Evolutionary conservation across 1,140 invertebrate genomes (phyloP).

Genomic region (Drosophila kepulauana): DNA sequence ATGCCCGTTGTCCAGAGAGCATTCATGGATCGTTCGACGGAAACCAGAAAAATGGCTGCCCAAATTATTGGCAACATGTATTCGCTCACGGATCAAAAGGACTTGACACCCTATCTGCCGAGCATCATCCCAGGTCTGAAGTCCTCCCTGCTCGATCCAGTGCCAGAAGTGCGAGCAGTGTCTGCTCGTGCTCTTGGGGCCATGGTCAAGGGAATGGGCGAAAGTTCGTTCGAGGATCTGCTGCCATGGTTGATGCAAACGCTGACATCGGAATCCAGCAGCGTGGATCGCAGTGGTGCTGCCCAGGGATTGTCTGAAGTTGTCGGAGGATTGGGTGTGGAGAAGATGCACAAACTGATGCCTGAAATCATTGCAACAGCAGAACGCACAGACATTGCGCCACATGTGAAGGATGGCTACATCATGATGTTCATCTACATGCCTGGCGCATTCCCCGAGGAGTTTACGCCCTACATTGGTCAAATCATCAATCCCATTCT

Average conservation of each 20-base stretch:
- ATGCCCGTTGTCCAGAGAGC: constrained; percentile 99
- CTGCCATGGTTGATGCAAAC: constrained; percentile 99
- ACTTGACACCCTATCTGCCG: constrained; percentile 97
- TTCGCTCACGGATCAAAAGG: constrained; percentile 99
- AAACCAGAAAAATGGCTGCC: constrained; percentile 99
- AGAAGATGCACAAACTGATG: constrained; percentile 98
- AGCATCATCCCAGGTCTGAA: constrained; percentile 99
- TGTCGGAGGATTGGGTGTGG: constrained; percentile 97
- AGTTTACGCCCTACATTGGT: constrained; percentile 98
- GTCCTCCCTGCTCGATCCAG: constrained; percentile 97
- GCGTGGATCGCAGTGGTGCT: constrained; percentile 98
- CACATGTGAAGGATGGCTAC: constrained; percentile 99
- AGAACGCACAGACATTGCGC: constrained; percentile 96
- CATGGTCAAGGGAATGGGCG: constrained; percentile 98
- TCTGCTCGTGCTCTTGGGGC: constrained; percentile 97
- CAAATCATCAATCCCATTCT: constrained; percentile 99
- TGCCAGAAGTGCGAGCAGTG: constrained; percentile 97
- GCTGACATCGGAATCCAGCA: constrained; percentile 97
- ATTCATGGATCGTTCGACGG: constrained; percentile 98
- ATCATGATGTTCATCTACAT: constrained; percentile 99
- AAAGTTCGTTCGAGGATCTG: constrained; percentile 96
- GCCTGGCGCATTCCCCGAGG: constrained; percentile 97
- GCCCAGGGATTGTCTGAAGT: constrained; percentile 98
- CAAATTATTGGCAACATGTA: constrained; percentile 99
- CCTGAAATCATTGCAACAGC: constrained; percentile 99